These are phyloP conservation scores for Tragelaphus oryx DNA, from an alignment of 2,797 vertebrate genomes.

Conservation along the genomic window DNA sequence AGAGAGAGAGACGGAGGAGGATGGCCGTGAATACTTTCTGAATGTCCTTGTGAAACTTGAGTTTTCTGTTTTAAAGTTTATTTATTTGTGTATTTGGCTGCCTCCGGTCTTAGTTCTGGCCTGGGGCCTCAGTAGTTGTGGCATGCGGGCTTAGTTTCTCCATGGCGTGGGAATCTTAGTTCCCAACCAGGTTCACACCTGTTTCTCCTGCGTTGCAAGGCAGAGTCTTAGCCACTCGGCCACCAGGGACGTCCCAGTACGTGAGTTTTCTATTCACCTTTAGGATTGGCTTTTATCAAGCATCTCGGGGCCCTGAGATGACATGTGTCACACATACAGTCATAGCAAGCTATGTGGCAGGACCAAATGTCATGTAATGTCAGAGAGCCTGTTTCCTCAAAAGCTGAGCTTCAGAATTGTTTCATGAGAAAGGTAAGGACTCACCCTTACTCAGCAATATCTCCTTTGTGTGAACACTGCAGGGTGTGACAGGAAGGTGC, in stretches of 20 bases:
- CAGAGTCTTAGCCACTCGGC: background rate
- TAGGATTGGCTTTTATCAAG: background rate
- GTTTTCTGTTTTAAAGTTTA: background rate
- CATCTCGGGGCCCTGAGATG: background rate
- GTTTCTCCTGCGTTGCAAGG: background rate
- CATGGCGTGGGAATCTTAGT: background rate
- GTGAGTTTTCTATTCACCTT: conserved; percentile 6
- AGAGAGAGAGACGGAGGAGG: background rate
- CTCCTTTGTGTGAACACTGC: background rate
- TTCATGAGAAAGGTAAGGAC: background rate
- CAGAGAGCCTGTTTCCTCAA: background rate
- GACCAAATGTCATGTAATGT: background rate
- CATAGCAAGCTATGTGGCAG: background rate
- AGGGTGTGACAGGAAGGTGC: background rate
- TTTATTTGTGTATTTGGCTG: background rate
- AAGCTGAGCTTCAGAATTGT: background rate
- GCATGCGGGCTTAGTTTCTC: background rate
- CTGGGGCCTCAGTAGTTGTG: background rate
- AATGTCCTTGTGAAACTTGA: background rate
- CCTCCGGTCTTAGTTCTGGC: background rate
- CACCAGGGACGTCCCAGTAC: background rate
- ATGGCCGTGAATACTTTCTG: background rate
- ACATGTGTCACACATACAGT: background rate
- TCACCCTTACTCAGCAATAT: conserved; percentile 31
- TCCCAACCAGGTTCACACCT: background rate